Evolutionary conservation across 1,140 invertebrate species (phyloP), one percentile per base, ranked within the genome.

Genomic region (Panagrolaimus sp.): DNA sequence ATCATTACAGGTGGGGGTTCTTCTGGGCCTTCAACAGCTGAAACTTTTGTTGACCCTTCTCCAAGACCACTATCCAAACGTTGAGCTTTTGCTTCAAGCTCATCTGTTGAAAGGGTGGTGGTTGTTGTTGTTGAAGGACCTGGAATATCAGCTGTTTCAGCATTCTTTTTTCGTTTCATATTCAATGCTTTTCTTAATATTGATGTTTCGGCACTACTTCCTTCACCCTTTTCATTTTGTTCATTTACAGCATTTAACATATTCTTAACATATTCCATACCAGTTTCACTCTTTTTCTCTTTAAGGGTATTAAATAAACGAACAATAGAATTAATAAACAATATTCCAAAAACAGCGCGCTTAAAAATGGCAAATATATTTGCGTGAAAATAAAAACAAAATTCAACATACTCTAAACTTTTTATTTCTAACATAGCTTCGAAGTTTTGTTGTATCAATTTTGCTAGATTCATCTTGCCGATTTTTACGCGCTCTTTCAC

Each of bases 321-420:
- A 27, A 76, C 44, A 13, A 81, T 69, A 4, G 66, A 62, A 66
- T 78, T 78, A 31, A 78, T 57, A 66, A 79, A 77, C 5, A 82
- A 61, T 5, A 80, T 77, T 31, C 80, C 75, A 48, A 82, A 82
- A 61, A 79, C 77, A 23, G 73, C 63, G 27, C 67, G 31, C 66
- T 70, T 51, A 72, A 51, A 11, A 63, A 62, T 25, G 66, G 31
- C 16, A 57, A 31, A 13, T 2, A 5, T n/a, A 5, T 31, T 69
- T 65, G 69, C 68, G 23, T 27, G 11, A 31, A 23, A 31, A 61
- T 48, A 38, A 44, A n/a, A 38, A 16, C 7, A 11, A 61, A 53
- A 20, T 63, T 20, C 14, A 31, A 78, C 72, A 45, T 74, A 78
- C 77, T 62, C 80, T 69, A 67, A 82, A 82, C 14, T 70, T 71